These are phyloP conservation scores for Microtus oregoni DNA, from an alignment of 2,113 vertebrate species.

Conservation along the genomic window DNA sequence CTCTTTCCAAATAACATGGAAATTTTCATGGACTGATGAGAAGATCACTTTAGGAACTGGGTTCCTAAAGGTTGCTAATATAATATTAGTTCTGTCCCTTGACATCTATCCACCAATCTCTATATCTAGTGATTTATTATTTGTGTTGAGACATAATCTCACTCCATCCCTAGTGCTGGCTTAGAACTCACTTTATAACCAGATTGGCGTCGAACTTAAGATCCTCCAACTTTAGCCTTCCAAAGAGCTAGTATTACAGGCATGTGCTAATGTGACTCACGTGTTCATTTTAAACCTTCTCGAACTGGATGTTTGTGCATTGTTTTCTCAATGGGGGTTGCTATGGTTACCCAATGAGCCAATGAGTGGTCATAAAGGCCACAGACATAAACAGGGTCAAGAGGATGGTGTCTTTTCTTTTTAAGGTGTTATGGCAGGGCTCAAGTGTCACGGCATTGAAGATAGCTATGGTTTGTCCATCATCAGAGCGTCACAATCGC, in stretches of 20 bases:
- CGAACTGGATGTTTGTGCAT: not conserved
- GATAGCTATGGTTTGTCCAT: no score
- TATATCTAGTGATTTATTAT: not conserved
- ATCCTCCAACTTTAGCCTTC: not conserved
- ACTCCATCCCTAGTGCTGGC: not conserved
- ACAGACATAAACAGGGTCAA: not conserved
- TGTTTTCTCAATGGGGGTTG: not conserved
- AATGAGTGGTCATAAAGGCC: not conserved
- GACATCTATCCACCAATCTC: no score
- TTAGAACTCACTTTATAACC: not conserved
- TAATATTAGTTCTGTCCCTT: not conserved
- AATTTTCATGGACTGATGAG: not conserved
- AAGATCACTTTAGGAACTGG: not conserved
- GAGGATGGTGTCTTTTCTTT: not conserved
- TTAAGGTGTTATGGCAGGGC: no score
- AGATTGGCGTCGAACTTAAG: not conserved
- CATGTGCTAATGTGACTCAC: not conserved
- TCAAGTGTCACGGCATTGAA: not conserved
- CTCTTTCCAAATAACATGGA: slow-evolving; percentile 3
- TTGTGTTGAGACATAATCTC: not conserved
- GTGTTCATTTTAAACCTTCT: not conserved
- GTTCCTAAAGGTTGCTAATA: not conserved
- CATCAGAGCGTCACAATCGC: not conserved
- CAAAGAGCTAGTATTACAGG: not conserved
- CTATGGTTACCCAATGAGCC: not conserved